phyloP scores from a whole-genome alignment of 2,797 vertebrate genomes.

The Clarias platycephalus region DNA sequence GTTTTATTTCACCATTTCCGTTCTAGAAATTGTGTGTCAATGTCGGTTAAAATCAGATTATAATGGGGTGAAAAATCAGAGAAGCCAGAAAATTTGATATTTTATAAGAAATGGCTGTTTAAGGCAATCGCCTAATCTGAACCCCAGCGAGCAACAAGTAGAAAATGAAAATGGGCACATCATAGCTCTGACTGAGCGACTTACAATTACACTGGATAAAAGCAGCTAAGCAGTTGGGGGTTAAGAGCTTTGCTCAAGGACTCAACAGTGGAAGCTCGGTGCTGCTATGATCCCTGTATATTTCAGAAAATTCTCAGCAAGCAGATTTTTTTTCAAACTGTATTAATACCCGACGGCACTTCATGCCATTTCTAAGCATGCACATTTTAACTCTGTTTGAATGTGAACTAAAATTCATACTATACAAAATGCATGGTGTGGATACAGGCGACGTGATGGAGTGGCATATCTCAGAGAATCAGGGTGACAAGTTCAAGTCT shows the following conservation, averaged over 20 bases:
- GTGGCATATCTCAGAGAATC: neutral
- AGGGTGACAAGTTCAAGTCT: neutral
- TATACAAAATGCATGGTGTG: neutral
- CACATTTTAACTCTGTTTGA: neutral
- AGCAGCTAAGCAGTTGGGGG: conserved; percentile 13
- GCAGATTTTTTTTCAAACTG: neutral
- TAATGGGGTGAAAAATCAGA: neutral
- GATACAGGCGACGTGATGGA: neutral
- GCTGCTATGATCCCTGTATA: conserved; percentile 8
- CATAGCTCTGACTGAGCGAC: neutral
- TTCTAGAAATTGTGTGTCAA: neutral
- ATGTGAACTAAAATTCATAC: neutral
- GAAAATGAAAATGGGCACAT: neutral
- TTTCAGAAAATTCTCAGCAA: neutral
- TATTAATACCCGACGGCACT: neutral
- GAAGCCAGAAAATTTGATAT: neutral
- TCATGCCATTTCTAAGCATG: neutral
- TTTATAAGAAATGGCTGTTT: neutral
- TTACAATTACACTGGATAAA: conserved; percentile 18
- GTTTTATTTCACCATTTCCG: neutral
- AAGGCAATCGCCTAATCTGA: neutral
- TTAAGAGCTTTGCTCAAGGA: conserved; percentile 23
- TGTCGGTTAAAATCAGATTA: conserved; percentile 3
- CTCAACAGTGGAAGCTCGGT: conserved; percentile 2
- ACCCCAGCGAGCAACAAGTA: neutral